Conservation (phyloP, 1,140 invertebrate genomes). For the Lysiphlebus fabarum region DNA sequence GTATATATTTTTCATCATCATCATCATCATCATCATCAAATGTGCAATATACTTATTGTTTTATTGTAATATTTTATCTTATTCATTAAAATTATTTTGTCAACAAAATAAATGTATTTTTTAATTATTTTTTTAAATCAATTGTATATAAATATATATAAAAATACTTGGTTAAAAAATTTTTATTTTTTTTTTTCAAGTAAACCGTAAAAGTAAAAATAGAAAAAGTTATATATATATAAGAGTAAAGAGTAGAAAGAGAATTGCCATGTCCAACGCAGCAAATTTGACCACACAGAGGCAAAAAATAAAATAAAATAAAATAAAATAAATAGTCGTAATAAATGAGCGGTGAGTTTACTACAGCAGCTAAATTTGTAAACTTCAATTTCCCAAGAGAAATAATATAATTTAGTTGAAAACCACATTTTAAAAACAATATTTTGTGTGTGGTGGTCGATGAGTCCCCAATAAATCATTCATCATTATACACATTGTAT, state of each 20-base stretch:
- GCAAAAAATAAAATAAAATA: conserved; percentile 32
- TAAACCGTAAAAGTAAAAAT: conserved; percentile 20
- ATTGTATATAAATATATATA: too few species aligned
- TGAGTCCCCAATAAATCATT: neutral
- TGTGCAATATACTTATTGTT: neutral
- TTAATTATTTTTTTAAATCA: too few species aligned
- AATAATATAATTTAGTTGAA: conserved; percentile 32
- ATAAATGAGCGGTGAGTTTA: conserved; percentile 51
- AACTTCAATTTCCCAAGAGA: conserved; percentile 50
- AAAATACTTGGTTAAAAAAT: neutral
- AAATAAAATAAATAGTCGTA: conserved; percentile 33
- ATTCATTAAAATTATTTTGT: neutral
- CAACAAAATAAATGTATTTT: neutral
- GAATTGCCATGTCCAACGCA: conserved; percentile 23
- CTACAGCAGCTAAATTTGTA: conserved; percentile 37
- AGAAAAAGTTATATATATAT: conserved; percentile 24
- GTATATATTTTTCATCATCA: too few species aligned
- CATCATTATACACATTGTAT: too few species aligned
- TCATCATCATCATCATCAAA: too few species aligned
- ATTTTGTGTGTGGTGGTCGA: conserved; percentile 14
- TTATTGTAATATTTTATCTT: neutral
- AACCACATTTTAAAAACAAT: conserved; percentile 53
- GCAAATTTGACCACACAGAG: conserved; percentile 51
- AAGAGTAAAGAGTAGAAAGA: neutral
- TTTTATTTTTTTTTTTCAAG: conserved; percentile 6